Conservation (phyloP, 1,140 invertebrate species). For the Eurosta solidaginis region DNA sequence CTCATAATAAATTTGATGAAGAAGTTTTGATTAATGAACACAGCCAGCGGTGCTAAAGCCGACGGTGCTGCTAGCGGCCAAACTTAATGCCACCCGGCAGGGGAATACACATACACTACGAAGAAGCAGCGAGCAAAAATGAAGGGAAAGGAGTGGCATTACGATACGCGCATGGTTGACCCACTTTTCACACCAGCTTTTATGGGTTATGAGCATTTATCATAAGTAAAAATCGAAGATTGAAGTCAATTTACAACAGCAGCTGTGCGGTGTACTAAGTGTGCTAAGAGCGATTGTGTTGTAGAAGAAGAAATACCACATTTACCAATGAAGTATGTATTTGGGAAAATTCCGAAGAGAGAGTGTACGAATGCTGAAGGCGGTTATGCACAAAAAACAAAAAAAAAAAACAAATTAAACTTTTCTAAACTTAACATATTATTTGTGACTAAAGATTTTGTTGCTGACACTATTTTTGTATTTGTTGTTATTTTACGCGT, state of each 20-base stretch:
- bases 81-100: background rate
- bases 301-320: slow-evolving; percentile 13
- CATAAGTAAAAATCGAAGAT: slow-evolving; percentile 26
- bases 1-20: slow-evolving; percentile 22
- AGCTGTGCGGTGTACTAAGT: background rate
- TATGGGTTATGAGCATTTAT: slow-evolving; percentile 24
- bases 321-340: background rate
- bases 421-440: background rate
- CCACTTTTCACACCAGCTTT: background rate
- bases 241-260: slow-evolving; percentile 6
- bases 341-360: slow-evolving; percentile 12
- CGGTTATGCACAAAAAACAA: background rate
- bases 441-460: background rate
- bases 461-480: background rate
- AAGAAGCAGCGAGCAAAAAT: background rate
- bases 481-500: background rate
- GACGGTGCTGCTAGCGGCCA: background rate
- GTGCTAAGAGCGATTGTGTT: background rate
- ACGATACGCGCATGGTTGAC: slow-evolving; percentile 17
- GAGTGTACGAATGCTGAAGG: background rate
- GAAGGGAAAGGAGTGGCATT: background rate
- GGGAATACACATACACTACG: background rate
- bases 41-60: background rate
- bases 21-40: slow-evolving; percentile 27
- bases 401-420: background rate